Evolutionary conservation across 2,888 invertebrate genomes (phyloP), one percentile per base, ranked within the genome.

Genomic region (Shargacucullia verbasci): DNA sequence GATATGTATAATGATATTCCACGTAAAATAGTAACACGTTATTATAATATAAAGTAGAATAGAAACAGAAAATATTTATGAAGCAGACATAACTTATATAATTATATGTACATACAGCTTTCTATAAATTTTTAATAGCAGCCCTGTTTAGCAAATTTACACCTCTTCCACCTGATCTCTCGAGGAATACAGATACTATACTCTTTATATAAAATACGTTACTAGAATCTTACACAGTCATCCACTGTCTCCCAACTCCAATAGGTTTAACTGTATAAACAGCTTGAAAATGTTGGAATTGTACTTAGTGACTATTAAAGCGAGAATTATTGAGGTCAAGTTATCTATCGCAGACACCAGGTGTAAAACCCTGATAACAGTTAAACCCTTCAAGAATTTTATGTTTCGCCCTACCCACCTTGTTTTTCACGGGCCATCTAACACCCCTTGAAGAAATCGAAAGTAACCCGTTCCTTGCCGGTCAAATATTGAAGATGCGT

Each of bases 401-500:
- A 70, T 64, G 64, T 73, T 68, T 70, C 39, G 62, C 59, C 44
- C 70, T 65, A 41, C 53, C 63, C 67, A 53, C 56, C 59, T 60
- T 72, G 62, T 73, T 73, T 73, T 70, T 73, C 73, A 73, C 73
- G 73, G 67, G 34, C 70, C 70, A 73, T 73, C 70, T 60, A 60
- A 70, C 70, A 72, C 63, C 70, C 65, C 54, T 62, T 59, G 57
- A 44, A 57, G 66, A 47, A 56, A 9, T 29, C 29, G 2, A 29
- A 52, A 56, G 61, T 54, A 44, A 60, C 58, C 60, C 54, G 45
- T 69, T 53, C 46, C 38, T 53, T 37, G 31, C 33, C 33, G 49
- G 57, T 55, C 60, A 68, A 64, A 67, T 70, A 63, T 56, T 50
- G 49, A 39, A 70, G 54, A 57, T 52, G 41, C 33, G 40, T 44